Evolutionary conservation across 2,113 vertebrate genomes (phyloP), one percentile per base, ranked within the genome.

Genomic region (Empidonax alnorum): DNA sequence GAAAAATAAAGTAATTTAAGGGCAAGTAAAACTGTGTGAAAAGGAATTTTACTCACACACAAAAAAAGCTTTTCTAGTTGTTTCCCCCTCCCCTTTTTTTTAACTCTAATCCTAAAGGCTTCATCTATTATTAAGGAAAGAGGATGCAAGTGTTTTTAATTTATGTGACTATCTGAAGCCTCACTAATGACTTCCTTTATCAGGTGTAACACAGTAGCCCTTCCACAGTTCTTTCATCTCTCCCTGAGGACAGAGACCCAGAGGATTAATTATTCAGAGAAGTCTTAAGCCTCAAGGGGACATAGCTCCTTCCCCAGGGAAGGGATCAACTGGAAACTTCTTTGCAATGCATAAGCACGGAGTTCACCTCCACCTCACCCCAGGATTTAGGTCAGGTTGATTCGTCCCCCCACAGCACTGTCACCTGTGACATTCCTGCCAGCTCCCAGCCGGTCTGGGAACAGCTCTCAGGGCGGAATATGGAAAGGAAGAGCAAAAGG

Each of bases 121-220:
- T 91, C 39, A 56, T 93, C n/a, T 81, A 66, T 76, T 85, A 94
- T 67, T 92, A 78, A 89, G 35, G 33, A 42, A 65, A 91, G 33
- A 84, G 7, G 42, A 93, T 66, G 76, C 59, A 44, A 62, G 24
- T 81, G 65, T 42, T 96, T 93, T 92, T 96, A 76, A 95, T 92
- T 94, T 52, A 84, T 37, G 47, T 49, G 83, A 71, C 58, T 58
- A 68, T 42, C 30, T 80, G 59, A 87, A 93, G 75, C 74, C 71
- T 86, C 33, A 33, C 76, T 95, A 91, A 94, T 53, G 20, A 81
- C 59, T 93, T 85, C 67, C 78, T 76, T 77, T 88, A 77, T 77
- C 90, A 94, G 87, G 94, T 86, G 78, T 91, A 93, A 80, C 72
- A 80, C 10, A 33, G 68, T 47, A 88, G 79, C 68, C 68, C 78